Evolutionary conservation across 2,113 vertebrate species (phyloP).

Genomic region (Sarotherodon lohbergeri): DNA sequence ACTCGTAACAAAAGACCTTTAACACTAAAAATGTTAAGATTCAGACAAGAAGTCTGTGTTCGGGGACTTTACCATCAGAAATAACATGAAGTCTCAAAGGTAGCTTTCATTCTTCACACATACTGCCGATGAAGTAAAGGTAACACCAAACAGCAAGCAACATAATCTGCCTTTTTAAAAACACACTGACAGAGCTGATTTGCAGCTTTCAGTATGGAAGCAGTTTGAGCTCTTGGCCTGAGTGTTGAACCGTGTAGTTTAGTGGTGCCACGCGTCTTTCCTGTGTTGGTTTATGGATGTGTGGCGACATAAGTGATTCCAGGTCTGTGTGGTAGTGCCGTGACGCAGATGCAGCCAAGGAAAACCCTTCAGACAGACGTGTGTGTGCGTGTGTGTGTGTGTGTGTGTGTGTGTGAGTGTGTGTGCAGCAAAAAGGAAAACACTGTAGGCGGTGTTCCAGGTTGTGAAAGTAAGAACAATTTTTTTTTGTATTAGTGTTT

Average conservation of each 20-base stretch:
- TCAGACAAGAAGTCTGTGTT: not conserved
- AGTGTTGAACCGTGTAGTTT: slow-evolving; percentile 42
- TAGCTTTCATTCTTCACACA: not conserved
- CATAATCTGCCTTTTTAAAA: not conserved
- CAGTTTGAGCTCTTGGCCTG: slow-evolving; percentile 26
- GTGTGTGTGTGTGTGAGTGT: rapidly evolving
- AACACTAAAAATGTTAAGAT: not conserved
- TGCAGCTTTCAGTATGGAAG: slow-evolving; percentile 6
- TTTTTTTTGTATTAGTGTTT: not conserved
- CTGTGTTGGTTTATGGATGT: slow-evolving; percentile 55
- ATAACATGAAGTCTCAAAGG: not conserved
- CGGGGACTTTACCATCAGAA: not conserved
- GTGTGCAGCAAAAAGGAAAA: not conserved
- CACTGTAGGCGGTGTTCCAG: not conserved
- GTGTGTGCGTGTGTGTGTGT: not conserved
- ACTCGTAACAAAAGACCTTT: not conserved
- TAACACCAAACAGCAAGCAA: not conserved
- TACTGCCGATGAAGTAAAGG: not conserved
- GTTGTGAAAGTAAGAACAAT: not conserved
- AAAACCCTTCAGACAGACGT: slow-evolving; percentile 11
- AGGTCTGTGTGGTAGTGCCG: slow-evolving; percentile 38
- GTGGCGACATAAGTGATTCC: slow-evolving; percentile 65
- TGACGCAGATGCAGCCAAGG: slow-evolving; percentile 50
- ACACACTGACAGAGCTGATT: not conserved
- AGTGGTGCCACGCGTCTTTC: slow-evolving; percentile 54